These are phyloP conservation scores for Limnephilus lunatus DNA, from an alignment of 2,888 invertebrate species.

Conservation along the genomic window DNA sequence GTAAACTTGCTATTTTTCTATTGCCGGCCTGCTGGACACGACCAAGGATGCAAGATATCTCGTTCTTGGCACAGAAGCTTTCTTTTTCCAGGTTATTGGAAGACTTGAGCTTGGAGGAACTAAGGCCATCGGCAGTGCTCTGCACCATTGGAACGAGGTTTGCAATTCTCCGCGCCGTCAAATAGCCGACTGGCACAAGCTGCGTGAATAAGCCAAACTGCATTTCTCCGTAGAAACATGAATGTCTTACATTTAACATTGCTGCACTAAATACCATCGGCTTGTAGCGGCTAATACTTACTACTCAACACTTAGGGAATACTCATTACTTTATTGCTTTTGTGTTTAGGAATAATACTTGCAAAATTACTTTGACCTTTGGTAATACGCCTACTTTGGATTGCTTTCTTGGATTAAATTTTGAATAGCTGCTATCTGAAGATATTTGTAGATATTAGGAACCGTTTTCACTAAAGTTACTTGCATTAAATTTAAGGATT, in stretches of 20 bases:
- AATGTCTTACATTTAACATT: slow-evolving; percentile 19
- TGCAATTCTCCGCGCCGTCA: slow-evolving; percentile 97
- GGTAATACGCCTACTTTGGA: slow-evolving; percentile 3
- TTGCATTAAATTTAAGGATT: background rate
- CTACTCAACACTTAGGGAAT: slow-evolving; percentile 34
- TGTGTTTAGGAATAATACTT: slow-evolving; percentile 32
- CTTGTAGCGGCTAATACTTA: slow-evolving; percentile 24
- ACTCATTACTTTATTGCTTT: slow-evolving; percentile 29
- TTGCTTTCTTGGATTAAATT: slow-evolving; percentile 28
- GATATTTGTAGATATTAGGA: slow-evolving; percentile 4
- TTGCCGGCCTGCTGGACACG: too few relatives aligned
- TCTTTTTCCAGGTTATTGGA: slow-evolving; percentile 89
- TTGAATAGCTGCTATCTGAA: background rate
- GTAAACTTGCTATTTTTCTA: too few relatives aligned
- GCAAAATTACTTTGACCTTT: slow-evolving; percentile 12
- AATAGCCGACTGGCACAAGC: slow-evolving; percentile 99
- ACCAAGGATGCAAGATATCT: too few relatives aligned
- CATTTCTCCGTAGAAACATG: background rate
- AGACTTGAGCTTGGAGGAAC: slow-evolving; percentile 93
- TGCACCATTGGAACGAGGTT: slow-evolving; percentile 98
- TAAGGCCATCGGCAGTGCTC: slow-evolving; percentile 87
- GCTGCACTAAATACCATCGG: background rate
- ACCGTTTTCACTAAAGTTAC: background rate
- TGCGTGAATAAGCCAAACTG: slow-evolving; percentile 84
- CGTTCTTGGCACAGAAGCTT: too few relatives aligned